Evolutionary conservation across 1,140 invertebrate species (phyloP).

Genomic region (Plectrocnemia conspersa): DNA sequence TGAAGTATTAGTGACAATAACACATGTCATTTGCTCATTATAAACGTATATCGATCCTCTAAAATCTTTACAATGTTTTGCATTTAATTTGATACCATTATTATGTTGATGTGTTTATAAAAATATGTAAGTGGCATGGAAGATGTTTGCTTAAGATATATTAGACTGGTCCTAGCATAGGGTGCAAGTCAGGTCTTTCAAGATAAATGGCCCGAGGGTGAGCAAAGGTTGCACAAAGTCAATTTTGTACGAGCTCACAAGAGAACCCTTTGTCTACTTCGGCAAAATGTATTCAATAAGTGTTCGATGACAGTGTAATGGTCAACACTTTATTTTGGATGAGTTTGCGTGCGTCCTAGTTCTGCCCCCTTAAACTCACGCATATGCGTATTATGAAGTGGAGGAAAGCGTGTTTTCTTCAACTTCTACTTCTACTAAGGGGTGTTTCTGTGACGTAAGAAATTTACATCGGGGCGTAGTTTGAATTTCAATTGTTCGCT

Average conservation of each 20-base stretch:
- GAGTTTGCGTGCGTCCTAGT: neutral
- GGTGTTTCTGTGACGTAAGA: neutral
- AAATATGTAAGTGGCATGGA: neutral
- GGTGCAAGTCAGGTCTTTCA: slow-evolving; percentile 22
- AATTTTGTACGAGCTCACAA: slow-evolving; percentile 25
- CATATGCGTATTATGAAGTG: too few relatives aligned
- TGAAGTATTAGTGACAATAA: too few relatives aligned
- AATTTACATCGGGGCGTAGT: slow-evolving; percentile 24
- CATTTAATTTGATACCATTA: too few relatives aligned
- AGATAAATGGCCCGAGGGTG: slow-evolving; percentile 30
- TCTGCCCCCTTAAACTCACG: neutral
- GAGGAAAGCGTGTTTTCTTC: too few relatives aligned
- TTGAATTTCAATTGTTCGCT: slow-evolving; percentile 21
- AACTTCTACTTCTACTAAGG: too few relatives aligned
- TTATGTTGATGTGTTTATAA: too few relatives aligned
- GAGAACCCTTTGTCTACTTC: slow-evolving; percentile 18
- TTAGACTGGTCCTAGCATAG: slow-evolving; percentile 3
- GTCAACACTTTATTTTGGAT: slow-evolving; percentile 23
- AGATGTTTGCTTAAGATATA: neutral
- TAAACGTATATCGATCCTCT: too few relatives aligned
- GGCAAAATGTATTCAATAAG: slow-evolving; percentile 23
- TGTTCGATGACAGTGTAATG: slow-evolving; percentile 24
- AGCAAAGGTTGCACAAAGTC: slow-evolving; percentile 33
- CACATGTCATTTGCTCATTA: too few relatives aligned
- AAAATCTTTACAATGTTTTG: too few relatives aligned